Base-by-base conservation (phyloP, 2,797 vertebrate genomes). In the Acestrorhynchus altus region DNA sequence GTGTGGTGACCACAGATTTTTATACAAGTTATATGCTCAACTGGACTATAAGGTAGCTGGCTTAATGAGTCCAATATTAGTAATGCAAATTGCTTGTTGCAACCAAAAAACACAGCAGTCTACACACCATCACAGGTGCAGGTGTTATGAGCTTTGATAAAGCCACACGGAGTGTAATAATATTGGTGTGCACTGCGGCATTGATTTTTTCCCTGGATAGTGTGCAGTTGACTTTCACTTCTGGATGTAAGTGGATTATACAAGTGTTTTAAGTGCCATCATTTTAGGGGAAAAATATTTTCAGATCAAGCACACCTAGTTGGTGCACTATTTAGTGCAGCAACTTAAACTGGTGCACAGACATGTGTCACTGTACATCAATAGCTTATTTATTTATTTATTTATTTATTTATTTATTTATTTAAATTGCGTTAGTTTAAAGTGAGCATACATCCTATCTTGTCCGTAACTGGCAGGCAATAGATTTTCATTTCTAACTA, bases 171-270 rank as follows among this genome's bases (percentile, higher is more conserved):
- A 42, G 61, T 20, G 61, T 64, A 64, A 64, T 64, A 35, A 20
- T 64, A 20, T 64, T 64, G 31, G 61, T 42, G 61, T 42, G 61
- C 56, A 28, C 15, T 40, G 59, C 8, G 3, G n/a, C n/a, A 64
- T 64, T 64, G 61, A 64, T 64, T 64, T 64, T 42, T 63, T n/a
- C 61, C n/a, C n/a, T 42, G 61, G 35, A 64, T 9, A 42, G 61
- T 9, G 39, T 42, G 16, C 61, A 64, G 61, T 42, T 40, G 18
- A 22, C 61, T 64, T 26, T 18, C 61, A 64, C 61, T 68, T 31
- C 5, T 40, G 35, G 20, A 59, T 40, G 31, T 40, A 64, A 64
- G 39, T 64, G 52, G 51, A 76, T 47, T 57, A 47, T 54, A 76
- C 44, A 24, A 22, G 42, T 13, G 35, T 68, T 67, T 47, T 35